Evolutionary conservation across 1,140 invertebrate genomes (phyloP).

Genomic region (Elysia chlorotica): DNA sequence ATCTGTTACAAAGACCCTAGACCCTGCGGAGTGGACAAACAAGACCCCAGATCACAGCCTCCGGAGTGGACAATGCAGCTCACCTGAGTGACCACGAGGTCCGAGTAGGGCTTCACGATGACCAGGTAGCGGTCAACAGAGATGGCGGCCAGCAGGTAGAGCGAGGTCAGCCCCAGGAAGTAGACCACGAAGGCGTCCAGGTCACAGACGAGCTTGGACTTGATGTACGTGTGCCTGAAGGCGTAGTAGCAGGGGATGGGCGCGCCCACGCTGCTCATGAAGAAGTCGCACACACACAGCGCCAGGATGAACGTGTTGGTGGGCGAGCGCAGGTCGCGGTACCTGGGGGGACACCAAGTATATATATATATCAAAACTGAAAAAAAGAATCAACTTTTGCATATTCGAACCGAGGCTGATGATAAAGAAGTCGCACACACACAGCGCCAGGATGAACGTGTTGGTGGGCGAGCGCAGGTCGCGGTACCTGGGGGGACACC

Average conservation of each 20-base stretch:
- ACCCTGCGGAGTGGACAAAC: too few relatives aligned
- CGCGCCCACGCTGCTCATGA: constrained; percentile 22
- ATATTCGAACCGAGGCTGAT: constrained; percentile 16
- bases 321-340: constrained; percentile 21
- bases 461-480: constrained; percentile 29
- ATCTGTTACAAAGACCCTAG: too few relatives aligned
- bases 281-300: constrained; percentile 25
- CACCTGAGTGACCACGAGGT: constrained; percentile 21
- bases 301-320: constrained; percentile 30
- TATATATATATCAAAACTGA: too few relatives aligned
- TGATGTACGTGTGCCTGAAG: constrained; percentile 14
- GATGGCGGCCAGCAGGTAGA: constrained; percentile 29
- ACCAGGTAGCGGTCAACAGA: constrained; percentile 33
- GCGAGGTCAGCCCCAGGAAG: constrained; percentile 27
- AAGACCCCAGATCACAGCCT: too few relatives aligned
- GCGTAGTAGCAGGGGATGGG: constrained; percentile 18
- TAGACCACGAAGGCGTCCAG: constrained; percentile 31
- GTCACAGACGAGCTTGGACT: constrained; percentile 3
- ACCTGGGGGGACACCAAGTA: too few relatives aligned
- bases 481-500: constrained; percentile 3
- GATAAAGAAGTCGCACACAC: constrained; percentile 28
- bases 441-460: constrained; percentile 25
- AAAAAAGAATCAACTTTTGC: too few relatives aligned
- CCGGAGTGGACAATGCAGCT: too few relatives aligned
- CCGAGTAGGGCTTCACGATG: constrained; percentile 26